Evolutionary conservation across 2,113 vertebrate genomes (phyloP), one percentile per base, ranked within the genome.

Genomic region (Nyctibius bracteatus): DNA sequence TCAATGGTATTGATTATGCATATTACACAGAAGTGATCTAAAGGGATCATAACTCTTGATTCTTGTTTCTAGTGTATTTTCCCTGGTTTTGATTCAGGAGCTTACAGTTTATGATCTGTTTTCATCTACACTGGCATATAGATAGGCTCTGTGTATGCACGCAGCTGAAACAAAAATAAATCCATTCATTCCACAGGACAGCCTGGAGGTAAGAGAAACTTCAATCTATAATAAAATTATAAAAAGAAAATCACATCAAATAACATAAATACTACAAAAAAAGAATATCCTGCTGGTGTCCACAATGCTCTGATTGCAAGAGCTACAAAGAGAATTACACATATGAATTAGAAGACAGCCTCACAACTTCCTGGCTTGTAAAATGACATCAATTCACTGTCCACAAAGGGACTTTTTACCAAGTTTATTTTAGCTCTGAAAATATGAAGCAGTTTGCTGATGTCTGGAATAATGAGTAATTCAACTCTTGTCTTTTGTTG

Each of bases 101-200:
- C 37, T 55, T 81, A 13, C 13, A 41, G 57, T 85, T 94, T 86
- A 67, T 71, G 67, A 27, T 88, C 25, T 55, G 14, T 81, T 94
- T 90, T 86, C 75, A 62, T 92, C 51, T 65, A 39, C 33, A 19
- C 5, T 77, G 67, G 22, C 54, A 19, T 62, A 83, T 47, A 84
- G 31, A 75, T 75, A 65, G 47, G 23, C 39, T 78, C n/a, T 81
- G 51, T 62, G 37, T 70, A 55, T 46, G 47, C 8, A 17, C 43
- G 72, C 43, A 79, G 57, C 47, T 57, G 52, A 95, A 95, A 28
- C 20, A 86, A 95, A n/a, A 95, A 84, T 91, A 86, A 86, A 88
- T 86, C 80, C 30, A 83, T 68, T 71, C 22, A 55, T 92, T 88
- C 49, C 49, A 54, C 17, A 75, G 58, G 77, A 67, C 12, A 66